phyloP scores from a whole-genome alignment of 2,888 invertebrate species.

The Stenoptilia bipunctidactyla region DNA sequence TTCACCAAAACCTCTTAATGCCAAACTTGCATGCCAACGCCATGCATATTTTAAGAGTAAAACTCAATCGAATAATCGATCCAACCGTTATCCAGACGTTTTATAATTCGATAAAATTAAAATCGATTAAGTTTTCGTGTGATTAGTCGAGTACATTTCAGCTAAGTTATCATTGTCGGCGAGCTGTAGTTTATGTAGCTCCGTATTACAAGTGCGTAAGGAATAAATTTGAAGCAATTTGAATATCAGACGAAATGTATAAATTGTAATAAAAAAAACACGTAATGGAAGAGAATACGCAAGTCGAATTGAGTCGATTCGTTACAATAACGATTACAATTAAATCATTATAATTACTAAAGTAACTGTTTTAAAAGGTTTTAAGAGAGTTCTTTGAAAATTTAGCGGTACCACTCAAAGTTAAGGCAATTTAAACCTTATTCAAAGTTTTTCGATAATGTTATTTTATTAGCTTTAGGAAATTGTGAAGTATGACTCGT shows the following conservation, averaged over 20 bases:
- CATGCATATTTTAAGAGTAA: slow-evolving; percentile 29
- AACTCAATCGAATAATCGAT: slow-evolving; percentile 24
- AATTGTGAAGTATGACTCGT: too few relatives aligned
- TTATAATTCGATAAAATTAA: slow-evolving; percentile 46
- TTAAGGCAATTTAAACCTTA: too few relatives aligned
- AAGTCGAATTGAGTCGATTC: slow-evolving; percentile 46
- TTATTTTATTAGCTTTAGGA: too few relatives aligned
- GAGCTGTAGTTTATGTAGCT: too few relatives aligned
- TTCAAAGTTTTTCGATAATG: too few relatives aligned
- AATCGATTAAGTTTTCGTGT: slow-evolving; percentile 46
- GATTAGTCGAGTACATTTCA: slow-evolving; percentile 34
- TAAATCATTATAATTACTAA: slow-evolving; percentile 42
- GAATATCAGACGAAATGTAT: slow-evolving; percentile 12
- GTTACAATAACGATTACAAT: slow-evolving; percentile 50
- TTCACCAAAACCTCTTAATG: slow-evolving; percentile 25
- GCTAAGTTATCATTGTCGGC: slow-evolving; percentile 14
- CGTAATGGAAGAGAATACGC: slow-evolving; percentile 53
- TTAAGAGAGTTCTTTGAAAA: slow-evolving; percentile 34
- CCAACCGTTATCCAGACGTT: slow-evolving; percentile 31
- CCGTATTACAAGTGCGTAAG: slow-evolving; percentile 14
- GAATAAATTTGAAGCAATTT: slow-evolving; percentile 25
- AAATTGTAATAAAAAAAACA: slow-evolving; percentile 5
- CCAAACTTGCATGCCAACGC: slow-evolving; percentile 38
- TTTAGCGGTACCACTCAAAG: background rate
- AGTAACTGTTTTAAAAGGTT: slow-evolving; percentile 46